These are phyloP conservation scores for Seira musarum DNA, from an alignment of 2,888 invertebrate genomes.

Conservation along the genomic window DNA sequence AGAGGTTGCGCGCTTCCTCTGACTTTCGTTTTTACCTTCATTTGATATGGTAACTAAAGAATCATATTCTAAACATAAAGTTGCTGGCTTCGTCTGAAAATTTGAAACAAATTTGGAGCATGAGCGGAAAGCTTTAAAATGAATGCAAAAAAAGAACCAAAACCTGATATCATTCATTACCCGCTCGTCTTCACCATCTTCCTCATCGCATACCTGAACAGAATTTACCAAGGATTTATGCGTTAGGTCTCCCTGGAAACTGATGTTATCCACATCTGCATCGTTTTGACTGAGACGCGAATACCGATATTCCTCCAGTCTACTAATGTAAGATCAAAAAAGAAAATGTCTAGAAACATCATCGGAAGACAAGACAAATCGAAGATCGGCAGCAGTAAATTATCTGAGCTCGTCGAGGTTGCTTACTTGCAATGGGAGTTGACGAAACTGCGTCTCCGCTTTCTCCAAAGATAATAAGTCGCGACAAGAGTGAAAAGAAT, in stretches of 20 bases:
- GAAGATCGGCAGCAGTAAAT: too few species aligned
- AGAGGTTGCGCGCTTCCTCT: constrained; percentile 3
- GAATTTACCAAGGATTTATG: constrained; percentile 45
- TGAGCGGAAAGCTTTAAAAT: too few species aligned
- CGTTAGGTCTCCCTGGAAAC: constrained; percentile 58
- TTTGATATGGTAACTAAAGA: constrained; percentile 66
- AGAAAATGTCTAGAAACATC: background rate
- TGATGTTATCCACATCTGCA: constrained; percentile 66
- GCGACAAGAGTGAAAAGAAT: constrained; percentile 64
- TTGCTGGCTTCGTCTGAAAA: constrained; percentile 66
- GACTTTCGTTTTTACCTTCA: constrained; percentile 11
- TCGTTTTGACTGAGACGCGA: constrained; percentile 69
- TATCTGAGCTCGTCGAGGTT: too few species aligned
- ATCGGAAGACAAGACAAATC: background rate
- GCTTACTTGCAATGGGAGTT: constrained; percentile 63
- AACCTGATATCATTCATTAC: too few species aligned
- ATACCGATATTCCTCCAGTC: constrained; percentile 68
- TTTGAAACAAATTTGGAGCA: background rate
- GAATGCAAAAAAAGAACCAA: too few species aligned
- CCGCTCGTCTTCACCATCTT: constrained; percentile 48
- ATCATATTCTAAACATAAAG: constrained; percentile 67
- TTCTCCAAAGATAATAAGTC: constrained; percentile 68
- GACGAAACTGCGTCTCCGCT: constrained; percentile 59
- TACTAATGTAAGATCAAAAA: constrained; percentile 37
- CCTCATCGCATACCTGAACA: constrained; percentile 51